A percentile compares a stretch with the other conserved stretches of the same genome.
These are phyloP conservation scores for Chaetodon auriga DNA, from an alignment of 2,113 vertebrate genomes.

Conservation along the genomic window DNA sequence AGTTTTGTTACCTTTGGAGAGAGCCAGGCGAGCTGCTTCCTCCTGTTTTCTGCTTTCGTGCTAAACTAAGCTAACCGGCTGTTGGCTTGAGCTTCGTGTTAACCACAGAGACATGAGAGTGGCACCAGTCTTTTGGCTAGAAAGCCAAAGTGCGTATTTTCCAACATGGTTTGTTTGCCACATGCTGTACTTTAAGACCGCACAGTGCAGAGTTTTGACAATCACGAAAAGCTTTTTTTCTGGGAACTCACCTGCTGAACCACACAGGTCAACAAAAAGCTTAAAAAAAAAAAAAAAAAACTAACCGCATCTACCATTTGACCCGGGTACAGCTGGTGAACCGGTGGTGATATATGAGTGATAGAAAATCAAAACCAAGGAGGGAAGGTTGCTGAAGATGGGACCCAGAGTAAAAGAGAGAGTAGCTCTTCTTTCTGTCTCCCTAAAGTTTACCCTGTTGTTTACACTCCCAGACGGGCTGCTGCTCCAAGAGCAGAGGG, in stretches of 20 bases:
- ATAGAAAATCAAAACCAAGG: slow-evolving; percentile 37
- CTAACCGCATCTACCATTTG: neutral
- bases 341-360: slow-evolving; percentile 16
- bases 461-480: slow-evolving; percentile 86
- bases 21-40: neutral
- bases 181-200: slow-evolving; percentile 12
- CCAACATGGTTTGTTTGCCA: slow-evolving; percentile 8
- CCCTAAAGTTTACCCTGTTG: slow-evolving; percentile 78
- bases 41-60: neutral
- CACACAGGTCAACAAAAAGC: neutral
- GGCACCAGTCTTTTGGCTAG: neutral
- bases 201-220: slow-evolving; percentile 63
- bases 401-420: slow-evolving; percentile 61
- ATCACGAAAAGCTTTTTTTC: slow-evolving; percentile 65
- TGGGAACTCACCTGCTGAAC: slow-evolving; percentile 14
- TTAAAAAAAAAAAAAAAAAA: neutral
- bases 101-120: neutral
- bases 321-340: slow-evolving; percentile 25
- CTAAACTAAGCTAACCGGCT: neutral
- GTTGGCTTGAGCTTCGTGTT: neutral
- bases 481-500: slow-evolving; percentile 82
- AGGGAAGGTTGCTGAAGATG: slow-evolving; percentile 74
- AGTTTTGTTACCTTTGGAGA: neutral
- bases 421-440: slow-evolving; percentile 69
- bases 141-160: neutral